phyloP scores from a whole-genome alignment of 2,113 vertebrate genomes.

The Pungitius pungitius region DNA sequence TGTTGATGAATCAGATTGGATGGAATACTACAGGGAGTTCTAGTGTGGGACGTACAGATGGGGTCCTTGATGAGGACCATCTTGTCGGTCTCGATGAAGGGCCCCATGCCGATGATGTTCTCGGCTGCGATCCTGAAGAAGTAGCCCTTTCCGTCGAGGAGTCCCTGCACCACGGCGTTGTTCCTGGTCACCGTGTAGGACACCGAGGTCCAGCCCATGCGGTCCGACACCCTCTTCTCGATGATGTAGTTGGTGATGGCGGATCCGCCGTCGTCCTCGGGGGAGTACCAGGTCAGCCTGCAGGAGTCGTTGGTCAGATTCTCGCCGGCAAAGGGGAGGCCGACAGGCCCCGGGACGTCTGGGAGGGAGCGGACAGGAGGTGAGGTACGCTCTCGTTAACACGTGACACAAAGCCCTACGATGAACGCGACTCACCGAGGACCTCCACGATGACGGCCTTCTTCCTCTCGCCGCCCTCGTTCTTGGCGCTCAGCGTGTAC shows the following conservation, averaged over 20 bases:
- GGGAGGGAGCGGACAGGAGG: background rate
- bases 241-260: slow-evolving; percentile 96
- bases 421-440: slow-evolving; percentile 83
- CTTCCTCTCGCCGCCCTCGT: slow-evolving; percentile 93
- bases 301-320: slow-evolving; percentile 96
- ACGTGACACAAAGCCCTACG: background rate
- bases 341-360: slow-evolving; percentile 97
- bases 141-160: slow-evolving; percentile 91
- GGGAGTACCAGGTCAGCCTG: slow-evolving; percentile 94
- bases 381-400: background rate
- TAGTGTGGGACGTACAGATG: slow-evolving; percentile 85
- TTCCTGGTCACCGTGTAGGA: slow-evolving; percentile 94
- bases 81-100: slow-evolving; percentile 88
- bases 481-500: slow-evolving; percentile 95
- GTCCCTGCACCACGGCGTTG: slow-evolving; percentile 94
- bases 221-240: slow-evolving; percentile 95
- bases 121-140: slow-evolving; percentile 98
- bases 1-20: background rate
- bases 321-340: slow-evolving; percentile 89
- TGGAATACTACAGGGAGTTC: too few relatives aligned
- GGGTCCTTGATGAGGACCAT: slow-evolving; percentile 92
- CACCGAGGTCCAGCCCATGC: slow-evolving; percentile 95
- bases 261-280: slow-evolving; percentile 97
- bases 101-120: slow-evolving; percentile 98
- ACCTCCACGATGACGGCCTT: slow-evolving; percentile 96